Base-by-base conservation (phyloP, 2,888 invertebrate genomes). In the Acheta domesticus region DNA sequence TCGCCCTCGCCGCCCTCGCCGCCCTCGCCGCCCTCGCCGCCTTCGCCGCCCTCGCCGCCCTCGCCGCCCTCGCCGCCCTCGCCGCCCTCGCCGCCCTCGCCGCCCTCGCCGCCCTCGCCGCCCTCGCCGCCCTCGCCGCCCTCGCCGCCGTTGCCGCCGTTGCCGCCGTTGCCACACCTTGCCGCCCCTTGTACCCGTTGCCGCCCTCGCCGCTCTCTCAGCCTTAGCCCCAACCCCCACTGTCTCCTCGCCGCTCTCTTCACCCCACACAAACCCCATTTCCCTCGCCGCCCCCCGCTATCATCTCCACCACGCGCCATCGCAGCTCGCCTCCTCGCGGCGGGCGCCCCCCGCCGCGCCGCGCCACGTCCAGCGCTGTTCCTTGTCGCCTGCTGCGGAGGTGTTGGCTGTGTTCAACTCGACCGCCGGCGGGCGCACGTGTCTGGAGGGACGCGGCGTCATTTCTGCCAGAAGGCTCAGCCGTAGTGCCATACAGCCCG, bases 371-470 rank as follows among this genome's bases (percentile, higher is more conserved):
- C 36, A n/a, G 36, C 36, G 36, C 36, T 36, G 36, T n/a, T 36
- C 36, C 36, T 36, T 36, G 36, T 36, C 36, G 36, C 36, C 36
- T 36, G 36, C 36, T 36, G 3, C 36, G 36, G 36, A 36, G 36
- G 36, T 36, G 36, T 36, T 36, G 36, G 36, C 36, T 36, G n/a
- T n/a, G n/a, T n/a, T 62, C 62, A 14, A 62, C 62, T 62, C n/a
- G 62, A 11, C 62, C n/a, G 62, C n/a, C 62, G 62, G 16, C 62
- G 36, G 62, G 16, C n/a, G 62, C 62, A 62, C 62, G 62, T 62
- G 62, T 62, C 62, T n/a, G 62, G n/a, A n/a, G 62, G n/a, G 62
- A 62, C 62, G 62, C 62, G 62, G 16, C 62, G 62, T 62, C 62
- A 62, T 62, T 62, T n/a, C 16, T n/a, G 62, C 14, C 62, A 62